phyloP scores from a whole-genome alignment of 2,113 vertebrate genomes.

The Mormyrus lacerda region DNA sequence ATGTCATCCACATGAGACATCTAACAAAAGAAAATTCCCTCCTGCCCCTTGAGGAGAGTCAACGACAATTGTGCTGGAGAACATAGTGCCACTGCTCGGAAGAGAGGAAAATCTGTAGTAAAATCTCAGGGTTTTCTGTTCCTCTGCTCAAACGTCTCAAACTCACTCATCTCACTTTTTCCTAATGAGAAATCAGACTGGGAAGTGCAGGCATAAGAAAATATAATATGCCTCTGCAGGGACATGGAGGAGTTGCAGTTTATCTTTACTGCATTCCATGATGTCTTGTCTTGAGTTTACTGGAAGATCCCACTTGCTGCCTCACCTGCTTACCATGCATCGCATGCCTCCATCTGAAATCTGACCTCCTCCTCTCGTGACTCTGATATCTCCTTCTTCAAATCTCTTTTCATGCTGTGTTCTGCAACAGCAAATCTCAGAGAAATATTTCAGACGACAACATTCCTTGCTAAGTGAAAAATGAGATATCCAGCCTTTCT shows the following conservation, averaged over 20 bases:
- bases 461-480: background rate
- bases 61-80: background rate
- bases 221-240: background rate
- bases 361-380: background rate
- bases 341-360: background rate
- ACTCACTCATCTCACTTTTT: background rate
- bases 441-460: background rate
- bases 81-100: background rate
- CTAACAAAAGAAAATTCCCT: background rate
- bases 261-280: background rate
- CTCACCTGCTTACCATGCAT: background rate
- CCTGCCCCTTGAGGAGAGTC: background rate
- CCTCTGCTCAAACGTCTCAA: background rate
- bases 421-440: background rate
- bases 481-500: background rate
- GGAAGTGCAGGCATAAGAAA: background rate
- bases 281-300: background rate
- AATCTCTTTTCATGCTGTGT: background rate
- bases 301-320: background rate
- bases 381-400: background rate
- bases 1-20: background rate
- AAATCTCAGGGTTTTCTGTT: background rate
- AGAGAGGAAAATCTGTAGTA: background rate
- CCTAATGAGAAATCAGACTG: background rate
- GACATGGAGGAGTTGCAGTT: background rate